A percentile compares a stretch with the other conserved stretches of the same genome.
Conservation (phyloP, 1,140 invertebrate species). For the Bathynomus jamesi region DNA sequence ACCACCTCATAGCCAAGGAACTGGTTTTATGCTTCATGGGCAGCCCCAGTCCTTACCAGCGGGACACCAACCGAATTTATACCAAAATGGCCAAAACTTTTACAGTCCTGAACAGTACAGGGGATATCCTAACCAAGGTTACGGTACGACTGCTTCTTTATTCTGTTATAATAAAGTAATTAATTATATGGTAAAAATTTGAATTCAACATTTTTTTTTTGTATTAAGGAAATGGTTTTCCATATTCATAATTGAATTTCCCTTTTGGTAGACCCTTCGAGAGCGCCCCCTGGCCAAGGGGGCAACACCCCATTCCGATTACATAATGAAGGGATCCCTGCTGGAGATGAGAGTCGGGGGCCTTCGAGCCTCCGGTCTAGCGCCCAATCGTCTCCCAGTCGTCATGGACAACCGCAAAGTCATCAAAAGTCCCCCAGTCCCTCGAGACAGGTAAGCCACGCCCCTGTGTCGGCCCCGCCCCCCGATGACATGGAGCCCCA, state of each 20-base stretch:
- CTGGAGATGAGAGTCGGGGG: slow-evolving; percentile 12
- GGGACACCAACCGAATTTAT: slow-evolving; percentile 16
- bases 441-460: slow-evolving; percentile 45
- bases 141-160: slow-evolving; percentile 12
- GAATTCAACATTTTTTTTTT: no score
- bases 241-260: neutral
- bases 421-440: slow-evolving; percentile 33
- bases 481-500: slow-evolving; percentile 80
- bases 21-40: slow-evolving; percentile 26
- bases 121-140: slow-evolving; percentile 21
- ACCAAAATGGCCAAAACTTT: slow-evolving; percentile 29
- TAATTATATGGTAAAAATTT: no score
- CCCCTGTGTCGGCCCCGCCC: slow-evolving; percentile 55
- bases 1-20: neutral
- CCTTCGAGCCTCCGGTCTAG: slow-evolving; percentile 30
- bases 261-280: slow-evolving; percentile 7
- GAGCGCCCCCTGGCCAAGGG: slow-evolving; percentile 21
- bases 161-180: no score
- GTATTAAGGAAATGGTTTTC: neutral
- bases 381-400: slow-evolving; percentile 34
- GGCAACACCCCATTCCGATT: slow-evolving; percentile 32
- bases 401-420: slow-evolving; percentile 16
- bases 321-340: slow-evolving; percentile 20
- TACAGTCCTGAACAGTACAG: slow-evolving; percentile 31
- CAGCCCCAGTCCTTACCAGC: slow-evolving; percentile 26